Percentiles rank a stretch among this genome's conserved stretches.
Evolutionary conservation across 2,888 invertebrate species (phyloP).

Genomic region (Pristionchus japonicus): DNA sequence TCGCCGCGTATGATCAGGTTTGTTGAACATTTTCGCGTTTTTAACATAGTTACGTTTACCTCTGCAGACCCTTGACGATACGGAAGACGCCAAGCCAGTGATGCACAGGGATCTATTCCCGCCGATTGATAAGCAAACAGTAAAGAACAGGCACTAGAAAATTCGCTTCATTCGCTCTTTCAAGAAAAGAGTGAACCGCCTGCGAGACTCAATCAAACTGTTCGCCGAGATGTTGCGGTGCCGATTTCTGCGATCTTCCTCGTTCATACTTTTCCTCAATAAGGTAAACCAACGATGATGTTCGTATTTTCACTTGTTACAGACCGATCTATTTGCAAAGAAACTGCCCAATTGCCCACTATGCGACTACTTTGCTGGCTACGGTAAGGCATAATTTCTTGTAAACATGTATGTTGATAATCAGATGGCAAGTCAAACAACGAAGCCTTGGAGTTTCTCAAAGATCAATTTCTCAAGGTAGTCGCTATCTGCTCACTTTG

Average conservation of each 20-base stretch:
- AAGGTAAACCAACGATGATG: no score
- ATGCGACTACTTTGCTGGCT: background rate
- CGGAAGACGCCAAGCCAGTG: background rate
- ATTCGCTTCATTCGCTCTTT: no score
- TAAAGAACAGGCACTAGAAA: background rate
- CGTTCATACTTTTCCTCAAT: constrained; percentile 57
- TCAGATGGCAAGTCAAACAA: background rate
- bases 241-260: constrained; percentile 49
- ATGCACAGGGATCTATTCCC: background rate
- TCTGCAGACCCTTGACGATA: background rate
- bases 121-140: background rate
- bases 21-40: background rate
- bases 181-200: background rate
- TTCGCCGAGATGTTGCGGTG: constrained; percentile 52
- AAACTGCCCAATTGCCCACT: constrained; percentile 48
- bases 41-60: background rate
- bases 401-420: background rate
- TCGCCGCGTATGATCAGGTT: constrained; percentile 53
- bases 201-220: constrained; percentile 51
- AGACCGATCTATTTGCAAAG: constrained; percentile 49
- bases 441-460: background rate
- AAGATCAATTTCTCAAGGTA: background rate
- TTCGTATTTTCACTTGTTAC: no score
- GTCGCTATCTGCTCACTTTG: background rate
- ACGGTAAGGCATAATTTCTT: background rate